Evolutionary conservation across 2,113 vertebrate species (phyloP).

Genomic region (Xyrauchen texanus): DNA sequence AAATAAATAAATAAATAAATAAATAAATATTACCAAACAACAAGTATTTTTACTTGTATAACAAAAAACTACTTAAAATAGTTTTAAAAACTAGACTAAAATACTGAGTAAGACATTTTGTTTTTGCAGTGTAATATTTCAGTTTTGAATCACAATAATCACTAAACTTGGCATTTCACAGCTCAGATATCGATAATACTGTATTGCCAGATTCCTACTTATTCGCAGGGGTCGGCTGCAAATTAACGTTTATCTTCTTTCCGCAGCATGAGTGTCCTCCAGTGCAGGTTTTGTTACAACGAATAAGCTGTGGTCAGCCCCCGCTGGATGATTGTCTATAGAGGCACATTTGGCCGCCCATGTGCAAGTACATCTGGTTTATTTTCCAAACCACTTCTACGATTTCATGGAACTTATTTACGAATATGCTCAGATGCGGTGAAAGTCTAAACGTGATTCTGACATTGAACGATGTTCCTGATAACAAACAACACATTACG

Average conservation of each 20-base stretch:
- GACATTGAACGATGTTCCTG: background rate
- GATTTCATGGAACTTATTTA: conserved; percentile 34
- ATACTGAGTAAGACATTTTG: too few species aligned
- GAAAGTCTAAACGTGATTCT: background rate
- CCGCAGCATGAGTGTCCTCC: background rate
- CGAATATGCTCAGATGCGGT: background rate
- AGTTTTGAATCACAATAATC: too few species aligned
- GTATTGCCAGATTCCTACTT: too few species aligned
- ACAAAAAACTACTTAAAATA: too few species aligned
- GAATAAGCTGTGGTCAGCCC: background rate
- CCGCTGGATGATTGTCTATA: background rate
- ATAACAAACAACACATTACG: background rate
- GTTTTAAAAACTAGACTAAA: too few species aligned
- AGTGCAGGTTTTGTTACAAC: conserved; percentile 43
- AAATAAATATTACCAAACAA: too few species aligned
- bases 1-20: too few species aligned
- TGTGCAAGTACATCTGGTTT: conserved; percentile 18
- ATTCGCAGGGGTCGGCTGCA: too few species aligned
- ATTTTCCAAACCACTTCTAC: conserved; percentile 2
- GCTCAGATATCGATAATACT: too few species aligned
- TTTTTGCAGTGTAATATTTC: too few species aligned
- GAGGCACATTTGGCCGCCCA: background rate
- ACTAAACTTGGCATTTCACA: too few species aligned
- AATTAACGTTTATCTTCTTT: background rate
- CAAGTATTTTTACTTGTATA: too few species aligned